Evolutionary conservation across 53 echinoderm and acorn worm species (phyloP).

Genomic region (Luidia sarsii): DNA sequence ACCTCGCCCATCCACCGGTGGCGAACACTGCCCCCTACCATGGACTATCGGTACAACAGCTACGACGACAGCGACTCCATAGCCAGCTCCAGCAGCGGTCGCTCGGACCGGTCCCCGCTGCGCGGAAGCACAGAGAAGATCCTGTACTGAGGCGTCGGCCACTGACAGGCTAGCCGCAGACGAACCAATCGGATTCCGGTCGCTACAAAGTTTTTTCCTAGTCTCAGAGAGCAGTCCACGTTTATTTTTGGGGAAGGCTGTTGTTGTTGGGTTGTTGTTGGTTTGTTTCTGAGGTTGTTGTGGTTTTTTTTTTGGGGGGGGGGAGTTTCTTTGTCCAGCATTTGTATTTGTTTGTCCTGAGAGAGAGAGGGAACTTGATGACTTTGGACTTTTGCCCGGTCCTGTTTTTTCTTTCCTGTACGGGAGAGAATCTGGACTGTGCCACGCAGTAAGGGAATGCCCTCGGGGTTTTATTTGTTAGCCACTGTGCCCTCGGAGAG

Average conservation of each 20-base stretch:
- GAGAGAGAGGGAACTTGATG: too few relatives aligned
- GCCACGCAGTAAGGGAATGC: too few relatives aligned
- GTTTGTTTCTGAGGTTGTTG: not conserved
- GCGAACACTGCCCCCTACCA: slow-evolving; percentile 64
- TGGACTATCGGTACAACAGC: slow-evolving; percentile 77
- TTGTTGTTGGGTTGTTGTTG: not conserved
- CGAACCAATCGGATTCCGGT: too few relatives aligned
- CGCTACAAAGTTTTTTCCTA: too few relatives aligned
- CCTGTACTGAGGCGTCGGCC: slow-evolving; percentile 8
- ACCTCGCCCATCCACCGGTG: slow-evolving; percentile 71
- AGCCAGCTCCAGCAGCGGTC: slow-evolving; percentile 70
- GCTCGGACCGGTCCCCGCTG: slow-evolving; percentile 46
- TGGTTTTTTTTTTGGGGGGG: not conserved
- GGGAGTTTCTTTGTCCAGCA: too few relatives aligned
- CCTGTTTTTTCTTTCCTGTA: too few relatives aligned
- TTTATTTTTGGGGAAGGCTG: not conserved
- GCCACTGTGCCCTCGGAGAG: too few relatives aligned
- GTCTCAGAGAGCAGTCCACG: not conserved
- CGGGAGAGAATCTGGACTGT: too few relatives aligned
- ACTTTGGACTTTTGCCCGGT: too few relatives aligned
- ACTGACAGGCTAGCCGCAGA: too few relatives aligned
- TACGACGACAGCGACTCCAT: slow-evolving; percentile 80
- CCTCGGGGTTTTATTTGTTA: too few relatives aligned
- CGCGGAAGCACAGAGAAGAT: slow-evolving; percentile 54
- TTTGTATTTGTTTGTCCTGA: too few relatives aligned